These are phyloP conservation scores for Urocitellus parryii DNA, from an alignment of 2,113 vertebrate species.

Conservation along the genomic window DNA sequence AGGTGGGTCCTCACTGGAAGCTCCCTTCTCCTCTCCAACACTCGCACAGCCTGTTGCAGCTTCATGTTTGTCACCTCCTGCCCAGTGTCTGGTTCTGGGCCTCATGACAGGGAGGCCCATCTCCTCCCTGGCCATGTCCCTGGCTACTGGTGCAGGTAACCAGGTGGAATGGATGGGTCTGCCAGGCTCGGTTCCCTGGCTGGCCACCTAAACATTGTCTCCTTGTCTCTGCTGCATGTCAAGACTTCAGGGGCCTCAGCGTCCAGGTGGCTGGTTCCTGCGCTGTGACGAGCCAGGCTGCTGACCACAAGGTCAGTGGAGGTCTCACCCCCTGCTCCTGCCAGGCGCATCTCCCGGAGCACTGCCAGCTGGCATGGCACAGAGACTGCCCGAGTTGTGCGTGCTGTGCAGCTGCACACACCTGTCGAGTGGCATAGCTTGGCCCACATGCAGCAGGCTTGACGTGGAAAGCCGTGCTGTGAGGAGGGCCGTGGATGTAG, in stretches of 20 bases:
- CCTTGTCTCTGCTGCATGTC: not conserved
- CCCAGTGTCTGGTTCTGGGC: too few relatives aligned
- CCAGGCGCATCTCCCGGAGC: too few relatives aligned
- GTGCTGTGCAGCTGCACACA: too few relatives aligned
- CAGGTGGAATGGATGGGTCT: rapidly evolving
- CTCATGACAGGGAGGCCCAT: not conserved
- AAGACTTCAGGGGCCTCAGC: constrained; percentile 87
- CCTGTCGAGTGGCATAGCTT: too few relatives aligned
- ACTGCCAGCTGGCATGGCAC: too few relatives aligned
- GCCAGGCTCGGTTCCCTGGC: rapidly evolving
- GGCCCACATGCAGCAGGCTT: too few relatives aligned
- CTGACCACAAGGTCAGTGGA: constrained; percentile 70
- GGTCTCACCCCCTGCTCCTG: rapidly evolving
- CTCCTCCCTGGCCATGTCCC: rapidly evolving
- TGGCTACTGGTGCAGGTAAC: too few relatives aligned
- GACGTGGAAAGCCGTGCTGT: not conserved
- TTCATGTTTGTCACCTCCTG: not conserved
- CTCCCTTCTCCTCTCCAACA: rapidly evolving
- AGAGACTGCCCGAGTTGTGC: too few relatives aligned
- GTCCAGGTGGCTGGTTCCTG: constrained; percentile 89
- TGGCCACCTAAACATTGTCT: rapidly evolving
- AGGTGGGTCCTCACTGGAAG: not conserved
- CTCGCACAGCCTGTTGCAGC: not conserved
- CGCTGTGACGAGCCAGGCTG: constrained; percentile 79
- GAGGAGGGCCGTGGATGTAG: not conserved